Evolutionary conservation across 2,797 vertebrate species (phyloP).

Genomic region (Macroramphosus scolopax): DNA sequence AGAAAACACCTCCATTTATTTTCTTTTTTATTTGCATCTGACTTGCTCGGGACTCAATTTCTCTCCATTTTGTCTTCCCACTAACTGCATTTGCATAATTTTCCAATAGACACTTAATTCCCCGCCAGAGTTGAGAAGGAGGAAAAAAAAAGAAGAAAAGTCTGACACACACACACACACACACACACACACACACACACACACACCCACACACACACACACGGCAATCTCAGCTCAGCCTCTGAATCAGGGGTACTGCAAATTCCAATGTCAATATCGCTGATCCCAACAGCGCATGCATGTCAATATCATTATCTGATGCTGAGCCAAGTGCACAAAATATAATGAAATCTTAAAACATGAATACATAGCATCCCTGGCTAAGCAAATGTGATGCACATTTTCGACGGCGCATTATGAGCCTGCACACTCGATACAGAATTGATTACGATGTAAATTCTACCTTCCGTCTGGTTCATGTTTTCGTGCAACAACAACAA

Average conservation of each 20-base stretch:
- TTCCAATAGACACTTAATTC: slow-evolving; percentile 69
- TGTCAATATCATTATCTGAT: slow-evolving; percentile 74
- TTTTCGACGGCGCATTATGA: slow-evolving; percentile 32
- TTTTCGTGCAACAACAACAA: no score
- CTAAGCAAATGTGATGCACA: slow-evolving; percentile 43
- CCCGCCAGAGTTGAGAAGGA: slow-evolving; percentile 54
- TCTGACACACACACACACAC: no score
- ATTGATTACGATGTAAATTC: slow-evolving; percentile 61
- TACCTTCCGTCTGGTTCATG: slow-evolving; percentile 42
- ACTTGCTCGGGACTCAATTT: slow-evolving; percentile 58
- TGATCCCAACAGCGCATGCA: slow-evolving; percentile 69
- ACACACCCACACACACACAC: slow-evolving; percentile 41
- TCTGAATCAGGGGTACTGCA: slow-evolving; percentile 59
- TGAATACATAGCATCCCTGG: slow-evolving; percentile 33
- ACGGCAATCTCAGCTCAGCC: slow-evolving; percentile 61
- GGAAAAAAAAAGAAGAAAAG: no score
- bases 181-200: no score
- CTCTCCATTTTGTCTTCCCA: slow-evolving; percentile 42
- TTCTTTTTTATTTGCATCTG: slow-evolving; percentile 41
- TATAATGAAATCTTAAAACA: slow-evolving; percentile 69
- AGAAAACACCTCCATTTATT: slow-evolving; percentile 29
- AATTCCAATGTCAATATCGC: slow-evolving; percentile 71
- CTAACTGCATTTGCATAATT: slow-evolving; percentile 65
- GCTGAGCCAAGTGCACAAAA: slow-evolving; percentile 60
- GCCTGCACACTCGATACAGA: slow-evolving; percentile 27